Conservation (phyloP, 1,140 invertebrate species). For the Helicoverpa armigera region DNA sequence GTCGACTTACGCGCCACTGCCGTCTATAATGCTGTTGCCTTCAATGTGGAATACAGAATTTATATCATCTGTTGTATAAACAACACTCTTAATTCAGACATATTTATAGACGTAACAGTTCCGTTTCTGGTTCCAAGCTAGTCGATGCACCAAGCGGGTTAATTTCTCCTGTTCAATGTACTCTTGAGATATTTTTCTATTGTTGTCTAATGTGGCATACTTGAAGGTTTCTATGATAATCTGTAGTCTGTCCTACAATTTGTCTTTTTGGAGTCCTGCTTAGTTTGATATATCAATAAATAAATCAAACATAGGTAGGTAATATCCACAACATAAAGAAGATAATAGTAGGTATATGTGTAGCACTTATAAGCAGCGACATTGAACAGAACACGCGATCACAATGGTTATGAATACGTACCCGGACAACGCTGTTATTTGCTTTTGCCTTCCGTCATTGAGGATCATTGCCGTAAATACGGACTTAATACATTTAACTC, state of each 20-base stretch:
- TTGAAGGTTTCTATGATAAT: too few species aligned
- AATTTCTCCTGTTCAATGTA: too few species aligned
- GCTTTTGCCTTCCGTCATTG: constrained; percentile 79
- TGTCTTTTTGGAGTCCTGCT: too few species aligned
- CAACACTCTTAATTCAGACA: background rate
- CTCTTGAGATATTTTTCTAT: too few species aligned
- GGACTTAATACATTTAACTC: constrained; percentile 7
- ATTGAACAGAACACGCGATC: constrained; percentile 80
- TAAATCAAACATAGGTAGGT: background rate
- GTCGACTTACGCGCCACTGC: constrained; percentile 72
- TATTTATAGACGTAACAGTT: background rate
- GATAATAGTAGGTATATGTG: constrained; percentile 28
- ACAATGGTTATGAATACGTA: constrained; percentile 77
- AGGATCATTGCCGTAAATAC: constrained; percentile 51
- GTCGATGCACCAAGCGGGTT: too few species aligned
- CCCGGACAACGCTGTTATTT: constrained; percentile 83
- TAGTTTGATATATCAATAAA: background rate
- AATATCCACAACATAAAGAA: constrained; percentile 29
- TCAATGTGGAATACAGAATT: constrained; percentile 54
- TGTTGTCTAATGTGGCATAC: too few species aligned
- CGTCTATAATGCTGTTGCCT: constrained; percentile 62
- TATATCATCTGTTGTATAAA: background rate
- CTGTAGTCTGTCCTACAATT: too few species aligned
- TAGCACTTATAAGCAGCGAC: constrained; percentile 58
- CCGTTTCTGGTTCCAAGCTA: too few species aligned